A percentile compares a stretch with the other conserved stretches of the same genome.
These are phyloP conservation scores for Archips xylosteana DNA, from an alignment of 2,888 invertebrate species.

Conservation along the genomic window DNA sequence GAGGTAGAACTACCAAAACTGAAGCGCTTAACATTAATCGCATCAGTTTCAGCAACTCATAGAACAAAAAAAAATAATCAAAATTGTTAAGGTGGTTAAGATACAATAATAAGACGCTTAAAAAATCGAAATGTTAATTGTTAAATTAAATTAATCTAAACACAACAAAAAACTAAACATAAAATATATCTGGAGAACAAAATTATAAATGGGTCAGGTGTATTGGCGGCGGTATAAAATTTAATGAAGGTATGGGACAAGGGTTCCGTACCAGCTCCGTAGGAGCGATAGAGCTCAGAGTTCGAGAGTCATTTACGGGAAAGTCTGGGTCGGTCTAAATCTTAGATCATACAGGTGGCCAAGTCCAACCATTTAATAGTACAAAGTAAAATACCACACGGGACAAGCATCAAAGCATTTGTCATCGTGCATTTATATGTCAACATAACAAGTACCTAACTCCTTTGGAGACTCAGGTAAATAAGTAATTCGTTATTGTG, in stretches of 20 bases:
- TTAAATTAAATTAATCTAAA: slow-evolving; percentile 76
- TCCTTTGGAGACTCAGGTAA: slow-evolving; percentile 9
- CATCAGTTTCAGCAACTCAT: slow-evolving; percentile 28
- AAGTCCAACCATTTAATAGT: background rate
- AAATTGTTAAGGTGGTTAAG: slow-evolving; percentile 67
- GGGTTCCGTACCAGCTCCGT: slow-evolving; percentile 41
- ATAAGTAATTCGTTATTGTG: background rate
- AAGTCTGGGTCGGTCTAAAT: slow-evolving; percentile 6
- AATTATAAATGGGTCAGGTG: slow-evolving; percentile 61
- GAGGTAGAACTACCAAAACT: slow-evolving; percentile 72
- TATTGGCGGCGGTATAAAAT: slow-evolving; percentile 49
- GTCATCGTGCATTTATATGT: slow-evolving; percentile 1
- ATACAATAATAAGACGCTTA: slow-evolving; percentile 72
- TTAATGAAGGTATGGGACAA: slow-evolving; percentile 42
- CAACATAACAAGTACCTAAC: background rate
- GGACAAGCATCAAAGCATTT: slow-evolving; percentile 15
- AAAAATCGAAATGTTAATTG: slow-evolving; percentile 71
- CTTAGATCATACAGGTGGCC: background rate
- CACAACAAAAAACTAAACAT: slow-evolving; percentile 70
- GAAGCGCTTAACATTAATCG: slow-evolving; percentile 29
- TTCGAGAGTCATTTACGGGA: slow-evolving; percentile 41
- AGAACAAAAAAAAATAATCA: slow-evolving; percentile 61
- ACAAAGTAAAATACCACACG: slow-evolving; percentile 6
- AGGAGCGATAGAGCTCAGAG: slow-evolving; percentile 27
- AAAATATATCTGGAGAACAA: slow-evolving; percentile 66